Evolutionary conservation across 2,113 vertebrate species (phyloP).

Genomic region (Sylvilagus bachmani): DNA sequence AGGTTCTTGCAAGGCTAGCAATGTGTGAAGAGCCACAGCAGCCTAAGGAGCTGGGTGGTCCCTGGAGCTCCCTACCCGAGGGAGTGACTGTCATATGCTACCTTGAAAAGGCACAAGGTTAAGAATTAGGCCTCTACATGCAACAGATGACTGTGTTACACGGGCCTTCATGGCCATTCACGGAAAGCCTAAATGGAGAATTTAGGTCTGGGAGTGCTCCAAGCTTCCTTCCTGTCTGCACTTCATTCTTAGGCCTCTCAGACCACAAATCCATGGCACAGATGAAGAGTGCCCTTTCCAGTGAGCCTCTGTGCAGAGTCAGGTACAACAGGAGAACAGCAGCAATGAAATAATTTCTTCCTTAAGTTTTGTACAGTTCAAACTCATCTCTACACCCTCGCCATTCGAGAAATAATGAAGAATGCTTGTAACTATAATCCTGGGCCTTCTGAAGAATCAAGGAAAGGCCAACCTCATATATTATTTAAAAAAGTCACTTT

Average conservation of each 20-base stretch:
- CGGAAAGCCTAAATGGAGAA: background rate
- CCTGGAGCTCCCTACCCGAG: background rate
- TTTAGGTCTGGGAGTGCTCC: background rate
- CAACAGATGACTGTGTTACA: background rate
- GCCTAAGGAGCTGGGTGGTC: background rate
- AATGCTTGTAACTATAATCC: background rate
- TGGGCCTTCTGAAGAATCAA: background rate
- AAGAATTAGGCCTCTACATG: background rate
- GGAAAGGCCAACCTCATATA: background rate
- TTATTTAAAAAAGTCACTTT: background rate
- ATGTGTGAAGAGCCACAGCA: background rate
- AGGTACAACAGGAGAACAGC: background rate
- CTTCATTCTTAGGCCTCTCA: background rate
- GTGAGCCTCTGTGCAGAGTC: background rate
- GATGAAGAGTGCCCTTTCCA: background rate
- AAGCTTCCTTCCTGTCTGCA: background rate
- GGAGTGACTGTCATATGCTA: background rate
- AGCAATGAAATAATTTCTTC: background rate
- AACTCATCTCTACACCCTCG: background rate
- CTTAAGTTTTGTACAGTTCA: background rate
- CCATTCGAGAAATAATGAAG: background rate
- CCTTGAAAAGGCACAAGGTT: background rate
- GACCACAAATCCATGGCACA: background rate
- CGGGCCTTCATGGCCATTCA: background rate
- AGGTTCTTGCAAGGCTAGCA: constrained; percentile 19